Evolutionary conservation across 2,888 invertebrate genomes (phyloP), one percentile per base, ranked within the genome.

Genomic region (Melinaea marsaeus): DNA sequence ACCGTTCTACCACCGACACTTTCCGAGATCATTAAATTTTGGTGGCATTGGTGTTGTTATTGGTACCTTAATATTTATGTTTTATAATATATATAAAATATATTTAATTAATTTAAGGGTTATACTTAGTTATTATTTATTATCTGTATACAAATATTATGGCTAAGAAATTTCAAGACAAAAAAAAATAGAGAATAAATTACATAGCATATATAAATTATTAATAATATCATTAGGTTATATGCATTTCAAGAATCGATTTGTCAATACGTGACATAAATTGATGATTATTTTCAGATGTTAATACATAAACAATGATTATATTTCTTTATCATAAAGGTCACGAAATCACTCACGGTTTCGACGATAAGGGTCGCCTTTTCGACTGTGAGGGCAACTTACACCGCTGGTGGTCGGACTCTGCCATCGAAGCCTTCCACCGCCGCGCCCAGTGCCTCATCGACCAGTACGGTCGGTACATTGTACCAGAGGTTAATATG

Each of bases 311-410:
- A 42, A 7, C 9, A 42, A 42, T 42, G 9, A 9, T 2, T 9
- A 9, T 2, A 42, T 42, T 42, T 42, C 7, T 6, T 13, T 48
- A n/a, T n/a, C 13, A 55, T 37, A 3, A 64, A 90, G 91, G 96
- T 11, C 98, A 98, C 78, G 97, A 98, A 83, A 94, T 97, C 68
- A 97, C 97, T 2, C 97, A 97, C 75, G 97, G 97, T 0, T 97
- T 97, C 76, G 97, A 97, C 76, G 96, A 97, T 78, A 96, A 96
- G 83, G 97, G 99, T 0, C 93, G 98, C 0, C 92, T 98, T 46
- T 99, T 97, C 81, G 98, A 99, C 83, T 95, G 96, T 78, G 93
- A 96, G 73, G 99, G 99, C n/a, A 98, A 98, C 85, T 88, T 97
- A 7, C 95, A 95, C 72, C 93, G 94, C 4, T 97, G 96, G 96